Evolutionary conservation across 2,888 invertebrate genomes (phyloP).

Genomic region (Dynastes maya): DNA sequence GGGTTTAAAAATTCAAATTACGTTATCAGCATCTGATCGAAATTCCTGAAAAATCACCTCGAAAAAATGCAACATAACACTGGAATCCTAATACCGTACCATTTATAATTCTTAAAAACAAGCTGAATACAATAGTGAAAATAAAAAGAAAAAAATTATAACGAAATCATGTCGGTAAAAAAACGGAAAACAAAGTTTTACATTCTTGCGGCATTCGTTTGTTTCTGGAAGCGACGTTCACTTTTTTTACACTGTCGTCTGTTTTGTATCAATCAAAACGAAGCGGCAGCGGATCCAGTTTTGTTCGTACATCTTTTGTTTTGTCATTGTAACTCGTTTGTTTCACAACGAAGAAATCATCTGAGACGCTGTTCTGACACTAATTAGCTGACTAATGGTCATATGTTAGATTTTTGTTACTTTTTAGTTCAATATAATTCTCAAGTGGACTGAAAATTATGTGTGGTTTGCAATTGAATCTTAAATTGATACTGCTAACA

Average conservation of each 20-base stretch:
- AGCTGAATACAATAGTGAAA: conserved; percentile 65
- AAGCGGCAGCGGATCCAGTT: conserved; percentile 59
- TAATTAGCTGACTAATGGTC: conserved; percentile 68
- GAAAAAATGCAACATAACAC: conserved; percentile 65
- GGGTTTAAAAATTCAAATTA: conserved; percentile 59
- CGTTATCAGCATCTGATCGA: conserved; percentile 56
- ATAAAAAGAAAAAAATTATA: conserved; percentile 56
- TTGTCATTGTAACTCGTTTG: conserved; percentile 63
- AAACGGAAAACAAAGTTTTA: conserved; percentile 61
- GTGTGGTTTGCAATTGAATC: conserved; percentile 35
- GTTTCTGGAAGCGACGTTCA: conserved; percentile 64
- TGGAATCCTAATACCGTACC: conserved; percentile 65
- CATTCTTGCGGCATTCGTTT: conserved; percentile 67
- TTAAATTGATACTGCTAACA: background rate
- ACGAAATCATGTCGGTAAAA: conserved; percentile 61
- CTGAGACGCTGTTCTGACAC: conserved; percentile 67
- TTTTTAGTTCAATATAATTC: conserved; percentile 60
- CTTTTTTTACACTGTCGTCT: conserved; percentile 67
- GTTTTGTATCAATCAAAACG: conserved; percentile 69
- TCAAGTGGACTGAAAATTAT: conserved; percentile 48
- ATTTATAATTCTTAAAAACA: conserved; percentile 66
- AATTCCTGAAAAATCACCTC: conserved; percentile 56
- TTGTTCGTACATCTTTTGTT: conserved; percentile 63
- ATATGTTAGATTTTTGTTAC: conserved; percentile 66
- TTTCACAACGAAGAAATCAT: conserved; percentile 67